Percentiles rank a stretch among this genome's conserved stretches.
Conservation (phyloP, 1,140 invertebrate species). For the Trialeurodes vaporariorum region DNA sequence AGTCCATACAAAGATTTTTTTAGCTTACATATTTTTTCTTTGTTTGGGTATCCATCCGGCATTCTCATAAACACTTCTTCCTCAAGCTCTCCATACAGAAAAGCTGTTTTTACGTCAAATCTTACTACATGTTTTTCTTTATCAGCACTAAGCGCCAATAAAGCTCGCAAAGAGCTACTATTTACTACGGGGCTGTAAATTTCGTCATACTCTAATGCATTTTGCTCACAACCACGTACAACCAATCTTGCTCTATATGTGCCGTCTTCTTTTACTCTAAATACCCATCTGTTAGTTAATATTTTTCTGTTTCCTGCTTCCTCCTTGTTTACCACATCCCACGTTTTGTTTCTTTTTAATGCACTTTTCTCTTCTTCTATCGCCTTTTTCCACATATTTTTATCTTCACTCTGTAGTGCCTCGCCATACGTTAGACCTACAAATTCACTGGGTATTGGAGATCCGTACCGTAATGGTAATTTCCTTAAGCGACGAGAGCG, state of each 20-base stretch:
- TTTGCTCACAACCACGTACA: conserved; percentile 16
- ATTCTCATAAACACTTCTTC: conserved; percentile 32
- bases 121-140: conserved; percentile 22
- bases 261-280: neutral
- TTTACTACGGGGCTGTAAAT: conserved; percentile 16
- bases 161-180: conserved; percentile 7
- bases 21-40: conserved; percentile 29
- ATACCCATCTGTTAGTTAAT: neutral
- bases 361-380: neutral
- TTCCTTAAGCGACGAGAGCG: neutral
- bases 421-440: neutral
- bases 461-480: neutral
- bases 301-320: conserved; percentile 1
- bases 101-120: conserved; percentile 33
- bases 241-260: conserved; percentile 20
- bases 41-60: conserved; percentile 24
- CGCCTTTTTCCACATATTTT: neutral
- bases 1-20: no score
- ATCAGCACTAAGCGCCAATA: conserved; percentile 8
- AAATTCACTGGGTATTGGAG: neutral
- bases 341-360: conserved; percentile 1
- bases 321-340: neutral
- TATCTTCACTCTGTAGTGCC: neutral
- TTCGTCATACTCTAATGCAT: conserved; percentile 13
- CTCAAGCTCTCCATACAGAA: conserved; percentile 25